Base-by-base conservation (phyloP, 2,113 vertebrate species). In the Balaeniceps rex region DNA sequence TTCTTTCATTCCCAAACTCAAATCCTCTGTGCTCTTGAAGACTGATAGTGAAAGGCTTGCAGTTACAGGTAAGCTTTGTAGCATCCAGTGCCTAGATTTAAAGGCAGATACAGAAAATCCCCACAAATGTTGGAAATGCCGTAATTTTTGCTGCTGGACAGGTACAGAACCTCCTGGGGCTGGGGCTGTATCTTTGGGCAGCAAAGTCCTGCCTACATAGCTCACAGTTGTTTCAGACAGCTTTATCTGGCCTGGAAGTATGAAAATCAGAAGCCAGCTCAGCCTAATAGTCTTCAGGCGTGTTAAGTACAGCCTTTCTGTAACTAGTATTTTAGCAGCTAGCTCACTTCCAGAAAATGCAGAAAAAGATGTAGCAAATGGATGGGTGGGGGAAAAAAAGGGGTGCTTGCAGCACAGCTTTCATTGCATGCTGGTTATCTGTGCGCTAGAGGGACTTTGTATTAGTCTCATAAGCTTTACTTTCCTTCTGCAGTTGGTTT, bases 361-460 rank as follows among this genome's bases (percentile, higher is more conserved):
- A 63, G 44, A 33, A 60, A 46, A 17, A 33, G 11, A 3, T 5
- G 19, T 0, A 33, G 40, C n/a, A 75, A 44, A 40, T 3, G 22
- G 11, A 31, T 7, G 28, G 11, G 28, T 31, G n/a, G 49, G 15
- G 11, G 2, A 18, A 34, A 19, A 19, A 52, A 11, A 69, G 5
- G 13, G 10, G 26, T 6, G 38, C 4, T 14, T n/a, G 28, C 21
- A 65, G 55, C 40, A 14, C 15, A 9, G 12, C 19, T 40, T 8
- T 26, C 47, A 14, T 0, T 33, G 61, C 10, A 5, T 0, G 4
- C 17, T 34, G 12, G 10, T 19, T 14, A 15, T 2, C 29, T 5
- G 34, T 26, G 71, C 64, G 29, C 23, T 1, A 4, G 4, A 21
- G 9, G 14, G 4, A 34, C 23, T 26, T 23, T 1, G 5, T 22